Evolutionary conservation across 2,113 vertebrate species (phyloP).

Genomic region (Mus spicilegus): DNA sequence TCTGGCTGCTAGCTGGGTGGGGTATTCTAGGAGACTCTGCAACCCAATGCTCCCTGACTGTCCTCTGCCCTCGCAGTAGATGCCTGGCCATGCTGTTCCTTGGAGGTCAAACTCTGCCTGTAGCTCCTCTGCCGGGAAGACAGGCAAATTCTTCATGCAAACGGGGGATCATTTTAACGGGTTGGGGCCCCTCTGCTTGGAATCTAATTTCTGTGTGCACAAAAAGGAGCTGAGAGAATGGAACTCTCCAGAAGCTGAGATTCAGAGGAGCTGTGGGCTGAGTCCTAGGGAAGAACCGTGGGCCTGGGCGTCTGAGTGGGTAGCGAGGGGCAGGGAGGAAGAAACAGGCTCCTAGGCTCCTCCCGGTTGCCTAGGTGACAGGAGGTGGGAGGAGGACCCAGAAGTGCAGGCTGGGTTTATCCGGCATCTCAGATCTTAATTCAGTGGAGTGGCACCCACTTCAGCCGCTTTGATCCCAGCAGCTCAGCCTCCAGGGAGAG

Average conservation of each 20-base stretch:
- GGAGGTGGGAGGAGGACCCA: not conserved
- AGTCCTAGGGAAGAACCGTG: not conserved
- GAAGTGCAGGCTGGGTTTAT: not conserved
- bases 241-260: not conserved
- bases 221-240: slow-evolving; percentile 8
- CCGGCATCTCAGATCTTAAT: slow-evolving; percentile 12
- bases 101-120: slow-evolving; percentile 10
- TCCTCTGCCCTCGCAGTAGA: not conserved
- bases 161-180: slow-evolving; percentile 37
- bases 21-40: not conserved
- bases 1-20: too few species aligned
- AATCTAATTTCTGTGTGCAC: slow-evolving; percentile 56
- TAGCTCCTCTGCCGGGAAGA: not conserved
- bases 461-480: not conserved
- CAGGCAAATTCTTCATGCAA: slow-evolving; percentile 54
- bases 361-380: slow-evolving; percentile 62
- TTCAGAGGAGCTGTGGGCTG: not conserved
- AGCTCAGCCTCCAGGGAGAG: not conserved
- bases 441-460: not conserved
- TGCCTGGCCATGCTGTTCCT: not conserved
- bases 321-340: not conserved
- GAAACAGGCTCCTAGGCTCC: not conserved
- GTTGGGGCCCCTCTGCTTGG: not conserved
- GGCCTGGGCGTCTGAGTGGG: not conserved
- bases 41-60: not conserved